phyloP scores from a whole-genome alignment of 2,113 vertebrate species.

The Tichodroma muraria region DNA sequence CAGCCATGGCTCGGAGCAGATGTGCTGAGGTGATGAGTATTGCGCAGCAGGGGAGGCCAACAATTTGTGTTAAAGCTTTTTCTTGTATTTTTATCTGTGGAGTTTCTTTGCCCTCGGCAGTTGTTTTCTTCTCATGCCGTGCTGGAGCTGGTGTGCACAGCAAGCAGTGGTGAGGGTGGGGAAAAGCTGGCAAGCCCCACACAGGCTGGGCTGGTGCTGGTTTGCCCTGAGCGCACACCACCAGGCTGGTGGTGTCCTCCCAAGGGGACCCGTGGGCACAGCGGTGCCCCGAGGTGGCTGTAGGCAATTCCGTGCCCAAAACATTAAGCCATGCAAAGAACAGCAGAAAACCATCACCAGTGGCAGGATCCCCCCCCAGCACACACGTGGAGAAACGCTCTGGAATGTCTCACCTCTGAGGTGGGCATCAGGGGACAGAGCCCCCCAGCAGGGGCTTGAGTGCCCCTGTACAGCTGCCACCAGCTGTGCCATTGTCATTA shows the following conservation, averaged over 20 bases:
- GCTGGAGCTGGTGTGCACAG: not conserved
- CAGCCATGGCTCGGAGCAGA: not conserved
- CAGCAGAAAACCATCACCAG: not conserved
- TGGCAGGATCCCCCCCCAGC: rapidly evolving
- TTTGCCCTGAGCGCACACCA: not conserved
- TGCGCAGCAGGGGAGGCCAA: not conserved
- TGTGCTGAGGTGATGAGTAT: not conserved
- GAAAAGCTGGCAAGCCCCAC: not conserved
- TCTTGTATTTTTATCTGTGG: not conserved
- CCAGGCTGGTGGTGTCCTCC: not conserved
- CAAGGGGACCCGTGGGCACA: rapidly evolving
- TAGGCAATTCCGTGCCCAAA: not conserved
- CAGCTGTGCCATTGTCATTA: rapidly evolving
- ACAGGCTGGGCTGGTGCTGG: not conserved
- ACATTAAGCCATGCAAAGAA: not conserved
- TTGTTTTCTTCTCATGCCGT: rapidly evolving
- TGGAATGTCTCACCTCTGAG: not conserved
- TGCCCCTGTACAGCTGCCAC: not conserved
- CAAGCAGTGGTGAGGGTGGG: not conserved
- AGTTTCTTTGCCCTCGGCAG: not conserved
- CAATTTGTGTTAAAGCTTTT: not conserved
- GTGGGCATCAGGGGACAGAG: not conserved
- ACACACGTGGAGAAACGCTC: rapidly evolving
- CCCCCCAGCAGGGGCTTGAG: rapidly evolving
- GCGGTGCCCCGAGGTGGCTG: not conserved